Percentiles rank a stretch among this genome's conserved stretches.
phyloP scores from a whole-genome alignment of 2,888 invertebrate species.

The Lamproptera curius region DNA sequence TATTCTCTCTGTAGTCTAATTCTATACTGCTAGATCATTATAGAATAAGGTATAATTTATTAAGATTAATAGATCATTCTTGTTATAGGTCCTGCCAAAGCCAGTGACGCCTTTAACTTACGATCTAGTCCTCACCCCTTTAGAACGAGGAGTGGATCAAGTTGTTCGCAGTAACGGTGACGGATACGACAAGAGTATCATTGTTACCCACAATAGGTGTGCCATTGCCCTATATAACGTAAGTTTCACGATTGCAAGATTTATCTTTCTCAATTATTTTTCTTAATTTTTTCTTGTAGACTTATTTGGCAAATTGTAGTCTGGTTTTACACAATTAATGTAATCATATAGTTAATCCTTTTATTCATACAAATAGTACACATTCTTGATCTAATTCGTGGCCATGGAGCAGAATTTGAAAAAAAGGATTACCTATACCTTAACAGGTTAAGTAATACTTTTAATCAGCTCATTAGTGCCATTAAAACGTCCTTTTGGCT shows the following conservation, averaged over 20 bases:
- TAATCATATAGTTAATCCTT: no score
- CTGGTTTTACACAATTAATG: no score
- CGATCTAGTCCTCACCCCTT: constrained; percentile 48
- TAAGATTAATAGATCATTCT: no score
- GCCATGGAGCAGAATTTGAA: no score
- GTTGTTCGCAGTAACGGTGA: constrained; percentile 33
- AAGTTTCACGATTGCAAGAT: constrained; percentile 33
- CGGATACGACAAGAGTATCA: constrained; percentile 36
- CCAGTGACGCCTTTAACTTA: constrained; percentile 76
- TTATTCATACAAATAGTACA: neutral
- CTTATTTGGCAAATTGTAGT: neutral
- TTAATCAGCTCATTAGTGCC: no score
- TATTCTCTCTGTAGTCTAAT: no score
- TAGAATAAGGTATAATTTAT: no score
- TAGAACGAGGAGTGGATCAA: constrained; percentile 36
- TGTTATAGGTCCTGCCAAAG: constrained; percentile 83
- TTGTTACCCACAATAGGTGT: constrained; percentile 50
- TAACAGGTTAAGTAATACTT: neutral
- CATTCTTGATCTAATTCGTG: neutral
- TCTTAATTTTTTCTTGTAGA: neutral
- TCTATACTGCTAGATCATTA: no score
- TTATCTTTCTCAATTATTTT: neutral
- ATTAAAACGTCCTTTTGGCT: no score
- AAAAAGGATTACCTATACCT: neutral
- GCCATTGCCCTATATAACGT: constrained; percentile 52